phyloP scores from a whole-genome alignment of 2,797 vertebrate genomes.

The Ptychadena robeensis region DNA sequence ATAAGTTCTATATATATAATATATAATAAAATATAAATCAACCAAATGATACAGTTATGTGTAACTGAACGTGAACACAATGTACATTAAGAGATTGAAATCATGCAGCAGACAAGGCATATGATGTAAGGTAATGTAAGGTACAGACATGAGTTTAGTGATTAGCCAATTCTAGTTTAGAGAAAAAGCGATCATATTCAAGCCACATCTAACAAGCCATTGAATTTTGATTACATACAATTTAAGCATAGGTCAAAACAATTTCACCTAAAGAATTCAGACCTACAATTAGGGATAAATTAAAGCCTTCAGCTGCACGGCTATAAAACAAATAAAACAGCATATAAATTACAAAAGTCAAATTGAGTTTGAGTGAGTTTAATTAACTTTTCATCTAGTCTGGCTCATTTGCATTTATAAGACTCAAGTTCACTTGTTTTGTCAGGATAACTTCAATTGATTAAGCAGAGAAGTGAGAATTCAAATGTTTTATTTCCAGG shows the following conservation, averaged over 20 bases:
- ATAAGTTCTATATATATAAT: too few species aligned
- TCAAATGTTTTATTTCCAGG: constrained; percentile 38
- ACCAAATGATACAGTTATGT: too few species aligned
- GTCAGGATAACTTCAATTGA: constrained; percentile 52
- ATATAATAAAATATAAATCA: too few species aligned
- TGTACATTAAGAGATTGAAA: background rate
- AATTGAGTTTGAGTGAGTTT: constrained; percentile 55
- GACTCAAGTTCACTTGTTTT: constrained; percentile 20
- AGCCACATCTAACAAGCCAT: constrained; percentile 35
- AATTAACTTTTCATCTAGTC: constrained; percentile 60
- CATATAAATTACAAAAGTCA: constrained; percentile 53
- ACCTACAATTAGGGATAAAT: constrained; percentile 50
- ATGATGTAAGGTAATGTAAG: background rate
- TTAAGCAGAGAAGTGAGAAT: constrained; percentile 50
- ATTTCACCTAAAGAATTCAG: constrained; percentile 41
- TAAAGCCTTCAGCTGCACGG: constrained; percentile 42
- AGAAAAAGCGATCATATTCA: background rate
- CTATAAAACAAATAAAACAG: constrained; percentile 50
- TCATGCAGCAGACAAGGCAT: background rate
- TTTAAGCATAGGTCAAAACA: constrained; percentile 46
- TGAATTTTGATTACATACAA: constrained; percentile 50
- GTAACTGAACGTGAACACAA: background rate
- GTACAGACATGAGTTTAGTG: background rate
- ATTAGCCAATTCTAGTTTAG: background rate
- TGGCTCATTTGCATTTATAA: constrained; percentile 42